Conservation (phyloP, 2,113 vertebrate genomes). For the Rhineura floridana region DNA sequence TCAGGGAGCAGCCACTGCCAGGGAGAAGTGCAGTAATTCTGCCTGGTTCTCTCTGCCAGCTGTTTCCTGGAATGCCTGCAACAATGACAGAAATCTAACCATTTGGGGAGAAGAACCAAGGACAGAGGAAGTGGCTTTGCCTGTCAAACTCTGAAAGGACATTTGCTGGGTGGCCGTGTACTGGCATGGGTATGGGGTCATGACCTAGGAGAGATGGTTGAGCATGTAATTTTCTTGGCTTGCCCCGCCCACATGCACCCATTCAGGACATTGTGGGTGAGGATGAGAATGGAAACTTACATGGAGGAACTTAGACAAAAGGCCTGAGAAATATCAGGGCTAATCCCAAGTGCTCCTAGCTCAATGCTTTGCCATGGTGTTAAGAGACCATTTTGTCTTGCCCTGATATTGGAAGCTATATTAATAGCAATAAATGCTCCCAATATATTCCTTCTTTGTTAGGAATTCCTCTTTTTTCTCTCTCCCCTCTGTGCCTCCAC, state of each 20-base stretch:
- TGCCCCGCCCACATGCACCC: not conserved
- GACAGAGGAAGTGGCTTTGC: not conserved
- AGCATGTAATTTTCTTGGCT: not conserved
- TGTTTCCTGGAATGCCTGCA: not conserved
- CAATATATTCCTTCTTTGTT: accelerated
- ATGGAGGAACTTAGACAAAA: not conserved
- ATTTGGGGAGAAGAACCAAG: not conserved
- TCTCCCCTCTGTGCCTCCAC: not conserved
- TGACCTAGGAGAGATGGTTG: not conserved
- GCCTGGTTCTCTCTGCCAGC: constrained; percentile 6
- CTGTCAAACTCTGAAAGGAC: not conserved
- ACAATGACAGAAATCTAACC: not conserved
- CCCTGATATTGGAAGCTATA: constrained; percentile 13
- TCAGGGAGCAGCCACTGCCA: not conserved
- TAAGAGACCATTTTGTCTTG: constrained; percentile 28
- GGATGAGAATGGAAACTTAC: not conserved
- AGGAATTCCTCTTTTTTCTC: not conserved
- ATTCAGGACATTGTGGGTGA: not conserved
- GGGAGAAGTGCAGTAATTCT: not conserved
- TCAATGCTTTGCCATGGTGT: not conserved
- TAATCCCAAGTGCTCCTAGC: constrained; percentile 36
- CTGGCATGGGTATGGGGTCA: not conserved
- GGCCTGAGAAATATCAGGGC: not conserved
- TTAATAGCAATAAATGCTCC: constrained; percentile 24
- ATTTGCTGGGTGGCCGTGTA: not conserved